Base-by-base conservation (phyloP, 2,888 invertebrate species). In the Cerceris ruficornis region DNA sequence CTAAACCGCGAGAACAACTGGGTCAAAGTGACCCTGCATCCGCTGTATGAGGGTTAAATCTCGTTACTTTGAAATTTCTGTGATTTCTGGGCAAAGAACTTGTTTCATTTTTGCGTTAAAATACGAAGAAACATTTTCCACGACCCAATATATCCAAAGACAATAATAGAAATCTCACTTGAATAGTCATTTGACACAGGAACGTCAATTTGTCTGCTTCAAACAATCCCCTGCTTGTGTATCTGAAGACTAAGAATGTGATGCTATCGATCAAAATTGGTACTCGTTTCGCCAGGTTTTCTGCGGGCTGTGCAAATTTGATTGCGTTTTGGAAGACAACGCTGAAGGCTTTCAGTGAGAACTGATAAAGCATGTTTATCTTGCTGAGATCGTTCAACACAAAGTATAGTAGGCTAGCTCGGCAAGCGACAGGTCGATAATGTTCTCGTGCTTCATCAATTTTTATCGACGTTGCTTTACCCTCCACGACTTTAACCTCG, bases 361-460 rank as follows among this genome's bases (percentile, higher is more conserved):
- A 98, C 92, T 98, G 98, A 92, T 99, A 99, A 91, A 99, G 97
- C 58, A 97, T 97, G 92, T 98, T 98, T 87, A 98, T 98, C 92
- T 97, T 97, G 93, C 96, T 95, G 64, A 99, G 93, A 88, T 98
- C 98, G 90, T 98, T 98, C 76, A 99, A 93, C 78, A 98, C 97
- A 91, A 99, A 99, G 92, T 98, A 98, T 0, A 98, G 93, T 0
- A 98, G 94, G 0, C 98, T 98, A 0, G 98, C 98, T 76, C 98
- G 93, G 0, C 95, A 94, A 0, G 98, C 98, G 0, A 97, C 98
- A 7, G 96, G 95, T 91, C 97, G 94, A 92, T 98, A 98, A 90
- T 95, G 95, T 91, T 98, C 98, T 84, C 98, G 94, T 5, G 98
- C 98, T 83, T 96, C 96, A 90, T 98, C 98, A 90, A 98, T 98